Evolutionary conservation across 2,888 invertebrate species (phyloP).

Genomic region (Belgica antarctica): DNA sequence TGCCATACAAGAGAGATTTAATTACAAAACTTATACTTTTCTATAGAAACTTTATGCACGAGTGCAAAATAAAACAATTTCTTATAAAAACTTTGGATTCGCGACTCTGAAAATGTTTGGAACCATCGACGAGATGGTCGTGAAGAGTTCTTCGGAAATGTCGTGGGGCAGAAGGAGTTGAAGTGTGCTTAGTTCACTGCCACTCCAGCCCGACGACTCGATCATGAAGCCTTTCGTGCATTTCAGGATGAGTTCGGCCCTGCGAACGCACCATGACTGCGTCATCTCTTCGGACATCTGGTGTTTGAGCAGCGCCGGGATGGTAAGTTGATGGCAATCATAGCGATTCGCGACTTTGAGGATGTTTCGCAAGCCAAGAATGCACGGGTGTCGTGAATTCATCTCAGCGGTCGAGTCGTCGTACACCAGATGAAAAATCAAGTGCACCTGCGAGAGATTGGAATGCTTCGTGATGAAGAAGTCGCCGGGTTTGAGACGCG

Average conservation of each 20-base stretch:
- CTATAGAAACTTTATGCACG: too few species aligned
- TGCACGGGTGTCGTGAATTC: conserved; percentile 91
- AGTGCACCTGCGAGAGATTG: conserved; percentile 90
- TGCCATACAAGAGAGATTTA: too few species aligned
- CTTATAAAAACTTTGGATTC: conserved; percentile 80
- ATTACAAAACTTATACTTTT: background rate
- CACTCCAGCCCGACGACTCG: conserved; percentile 93
- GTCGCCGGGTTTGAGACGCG: conserved; percentile 74
- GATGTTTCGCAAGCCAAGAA: conserved; percentile 91
- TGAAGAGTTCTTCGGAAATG: conserved; percentile 79
- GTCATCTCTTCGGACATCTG: conserved; percentile 97
- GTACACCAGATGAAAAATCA: conserved; percentile 91
- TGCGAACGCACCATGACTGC: conserved; percentile 90
- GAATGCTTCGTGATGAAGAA: conserved; percentile 86
- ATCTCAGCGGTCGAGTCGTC: conserved; percentile 85
- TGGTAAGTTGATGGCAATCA: conserved; percentile 87
- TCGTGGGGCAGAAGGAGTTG: conserved; percentile 72
- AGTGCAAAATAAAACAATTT: background rate
- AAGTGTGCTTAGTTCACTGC: conserved; percentile 69
- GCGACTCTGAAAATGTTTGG: conserved; percentile 91
- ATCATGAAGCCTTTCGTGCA: conserved; percentile 99
- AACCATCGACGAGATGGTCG: conserved; percentile 79
- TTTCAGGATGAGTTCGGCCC: conserved; percentile 96
- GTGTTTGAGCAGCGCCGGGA: conserved; percentile 89
- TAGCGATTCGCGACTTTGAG: conserved; percentile 92